These are phyloP conservation scores for Stenichneumon culpator DNA, from an alignment of 2,888 invertebrate species.

Conservation along the genomic window DNA sequence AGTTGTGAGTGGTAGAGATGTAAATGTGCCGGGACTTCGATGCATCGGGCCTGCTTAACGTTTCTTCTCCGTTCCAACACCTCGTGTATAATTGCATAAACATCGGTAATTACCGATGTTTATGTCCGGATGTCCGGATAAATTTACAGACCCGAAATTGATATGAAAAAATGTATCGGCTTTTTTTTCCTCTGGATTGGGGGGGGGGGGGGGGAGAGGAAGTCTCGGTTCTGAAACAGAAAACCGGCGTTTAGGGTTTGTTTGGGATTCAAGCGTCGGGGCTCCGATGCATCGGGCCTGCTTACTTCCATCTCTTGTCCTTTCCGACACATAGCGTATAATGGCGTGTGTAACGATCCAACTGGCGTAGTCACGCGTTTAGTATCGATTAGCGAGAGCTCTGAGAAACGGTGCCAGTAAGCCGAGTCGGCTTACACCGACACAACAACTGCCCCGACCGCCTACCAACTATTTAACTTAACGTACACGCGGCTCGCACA, in stretches of 20 bases:
- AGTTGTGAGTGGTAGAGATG: too few species aligned
- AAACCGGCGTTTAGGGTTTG: background rate
- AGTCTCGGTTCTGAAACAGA: background rate
- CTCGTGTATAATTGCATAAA: too few species aligned
- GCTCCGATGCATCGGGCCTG: background rate
- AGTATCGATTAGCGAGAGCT: constrained; percentile 70
- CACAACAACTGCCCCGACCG: constrained; percentile 23
- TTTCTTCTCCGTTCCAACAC: too few species aligned
- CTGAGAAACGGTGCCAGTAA: constrained; percentile 69
- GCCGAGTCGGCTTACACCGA: constrained; percentile 42
- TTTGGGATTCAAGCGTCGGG: background rate
- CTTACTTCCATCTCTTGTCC: constrained; percentile 6
- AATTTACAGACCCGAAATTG: background rate
- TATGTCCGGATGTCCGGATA: background rate
- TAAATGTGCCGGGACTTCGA: background rate
- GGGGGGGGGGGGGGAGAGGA: too few species aligned
- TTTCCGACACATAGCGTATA: constrained; percentile 48
- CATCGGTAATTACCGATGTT: constrained; percentile 43
- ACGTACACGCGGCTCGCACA: background rate
- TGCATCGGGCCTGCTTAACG: background rate
- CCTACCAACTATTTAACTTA: constrained; percentile 41
- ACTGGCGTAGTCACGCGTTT: constrained; percentile 61
- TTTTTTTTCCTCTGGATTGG: background rate
- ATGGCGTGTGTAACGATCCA: constrained; percentile 54
- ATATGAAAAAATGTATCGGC: background rate